Conservation (phyloP, 2,797 vertebrate genomes). For the Pagetopsis macropterus region DNA sequence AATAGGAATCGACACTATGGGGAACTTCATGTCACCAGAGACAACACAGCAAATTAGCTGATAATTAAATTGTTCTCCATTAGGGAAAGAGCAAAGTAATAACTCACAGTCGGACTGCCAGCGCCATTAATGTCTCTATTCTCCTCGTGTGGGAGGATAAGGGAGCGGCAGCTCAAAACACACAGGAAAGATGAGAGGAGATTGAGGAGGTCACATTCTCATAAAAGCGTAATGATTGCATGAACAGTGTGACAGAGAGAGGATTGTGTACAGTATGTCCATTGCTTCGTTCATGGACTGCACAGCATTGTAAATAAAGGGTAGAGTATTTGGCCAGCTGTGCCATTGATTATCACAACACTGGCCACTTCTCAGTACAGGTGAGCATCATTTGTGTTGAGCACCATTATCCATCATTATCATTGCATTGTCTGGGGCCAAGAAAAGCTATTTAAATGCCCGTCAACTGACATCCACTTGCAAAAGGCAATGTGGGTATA, state of each 20-base stretch:
- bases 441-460: constrained; percentile 80
- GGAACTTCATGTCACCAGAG: constrained; percentile 83
- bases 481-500: constrained; percentile 46
- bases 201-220: constrained; percentile 54
- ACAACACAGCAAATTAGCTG: constrained; percentile 88
- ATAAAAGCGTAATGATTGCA: constrained; percentile 46
- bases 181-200: constrained; percentile 22
- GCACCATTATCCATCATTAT: constrained; percentile 73
- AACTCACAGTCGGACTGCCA: constrained; percentile 83
- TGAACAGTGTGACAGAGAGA: constrained; percentile 36
- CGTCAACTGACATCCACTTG: constrained; percentile 72
- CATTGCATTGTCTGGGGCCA: constrained; percentile 75
- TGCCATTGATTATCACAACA: constrained; percentile 54
- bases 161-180: constrained; percentile 62
- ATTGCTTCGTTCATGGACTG: constrained; percentile 28
- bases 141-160: constrained; percentile 67
- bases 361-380: constrained; percentile 43
- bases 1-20: constrained; percentile 83
- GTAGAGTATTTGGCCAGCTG: constrained; percentile 21
- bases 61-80: constrained; percentile 92
- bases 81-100: constrained; percentile 87
- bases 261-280: constrained; percentile 7
- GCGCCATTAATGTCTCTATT: constrained; percentile 92
- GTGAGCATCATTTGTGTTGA: constrained; percentile 59
- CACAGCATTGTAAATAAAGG: constrained; percentile 18